Conservation (phyloP, 2,113 vertebrate genomes). For the Podocnemis expansa region DNA sequence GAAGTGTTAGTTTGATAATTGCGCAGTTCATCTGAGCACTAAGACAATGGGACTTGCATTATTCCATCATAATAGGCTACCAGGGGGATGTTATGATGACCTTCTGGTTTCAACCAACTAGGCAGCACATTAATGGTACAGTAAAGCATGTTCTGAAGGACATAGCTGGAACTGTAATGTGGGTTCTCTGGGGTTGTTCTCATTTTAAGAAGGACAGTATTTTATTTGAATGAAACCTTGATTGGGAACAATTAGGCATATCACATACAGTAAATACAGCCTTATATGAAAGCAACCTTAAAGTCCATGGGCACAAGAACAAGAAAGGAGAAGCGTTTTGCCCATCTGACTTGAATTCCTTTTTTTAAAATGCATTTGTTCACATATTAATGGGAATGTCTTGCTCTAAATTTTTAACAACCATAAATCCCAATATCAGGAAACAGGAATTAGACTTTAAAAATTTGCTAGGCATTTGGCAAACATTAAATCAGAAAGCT, state of each 20-base stretch:
- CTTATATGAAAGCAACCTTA: not conserved
- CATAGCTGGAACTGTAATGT: not conserved
- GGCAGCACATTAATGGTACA: not conserved
- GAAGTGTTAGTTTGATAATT: constrained; percentile 56
- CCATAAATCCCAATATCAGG: not conserved
- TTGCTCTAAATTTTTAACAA: no score
- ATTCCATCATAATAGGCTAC: not conserved
- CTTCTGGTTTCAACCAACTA: not conserved
- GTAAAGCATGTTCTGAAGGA: not conserved
- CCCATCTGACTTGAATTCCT: not conserved
- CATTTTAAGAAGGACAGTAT: not conserved
- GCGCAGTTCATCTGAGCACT: not conserved
- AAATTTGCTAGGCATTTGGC: not conserved
- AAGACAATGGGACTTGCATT: not conserved
- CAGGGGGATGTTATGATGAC: not conserved
- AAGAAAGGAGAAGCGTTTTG: not conserved
- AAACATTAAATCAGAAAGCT: not conserved
- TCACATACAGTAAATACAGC: not conserved
- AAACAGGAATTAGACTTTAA: not conserved
- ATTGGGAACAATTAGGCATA: not conserved
- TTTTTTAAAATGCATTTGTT: not conserved
- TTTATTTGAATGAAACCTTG: constrained; percentile 7
- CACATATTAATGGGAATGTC: no score
- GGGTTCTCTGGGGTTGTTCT: not conserved
- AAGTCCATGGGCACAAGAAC: not conserved